Base-by-base conservation (phyloP, 2,888 invertebrate species). In the Elaeidobius kamerunicus region DNA sequence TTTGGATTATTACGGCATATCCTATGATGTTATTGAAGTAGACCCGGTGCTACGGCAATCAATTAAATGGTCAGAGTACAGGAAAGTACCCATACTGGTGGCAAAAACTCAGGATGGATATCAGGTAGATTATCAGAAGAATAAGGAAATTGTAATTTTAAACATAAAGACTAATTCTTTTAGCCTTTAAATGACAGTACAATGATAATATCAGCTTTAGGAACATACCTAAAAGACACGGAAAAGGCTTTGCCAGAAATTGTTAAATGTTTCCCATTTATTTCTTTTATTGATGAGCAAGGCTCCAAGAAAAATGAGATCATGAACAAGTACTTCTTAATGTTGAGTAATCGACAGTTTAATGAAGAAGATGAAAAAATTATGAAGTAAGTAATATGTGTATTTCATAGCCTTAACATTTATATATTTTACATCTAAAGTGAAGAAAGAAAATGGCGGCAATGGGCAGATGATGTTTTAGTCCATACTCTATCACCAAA, bases 401-500 rank as follows among this genome's bases (percentile, higher is more conserved):
- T 56, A 38, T 47, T 32, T 38, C 32, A 48, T 38, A 52, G 61
- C 2, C 12, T 6, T 34, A 9, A 12, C 7, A 12, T 23, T 19
- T 1, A 28, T 34, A 12, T 17, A n/a, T n/a, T n/a, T n/a, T n/a
- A n/a, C n/a, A n/a, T 78, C 38, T 39, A 7, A 67, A 95, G 95
- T 32, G 87, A 89, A 61, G 98, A 98, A 73, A 81, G 93, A 27
- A 86, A 91, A 67, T 99, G 98, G 98, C 80, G 99, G 40, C 82
- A 86, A 67, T 99, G 99, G 99, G 89, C 88, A 0, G 99, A 99
- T 70, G 80, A 83, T 41, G 84, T 86, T 32, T 78, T 97, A 1
- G 95, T 99, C 0, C 98, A 97, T 69, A 84, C 86, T 0, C 76
- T 99, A 27, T 97, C 98, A 0, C 99, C 99, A 0, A 99, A 99